These are phyloP conservation scores for Caenorhabditis sp. DNA, from an alignment of 2,888 invertebrate genomes.

Conservation along the genomic window DNA sequence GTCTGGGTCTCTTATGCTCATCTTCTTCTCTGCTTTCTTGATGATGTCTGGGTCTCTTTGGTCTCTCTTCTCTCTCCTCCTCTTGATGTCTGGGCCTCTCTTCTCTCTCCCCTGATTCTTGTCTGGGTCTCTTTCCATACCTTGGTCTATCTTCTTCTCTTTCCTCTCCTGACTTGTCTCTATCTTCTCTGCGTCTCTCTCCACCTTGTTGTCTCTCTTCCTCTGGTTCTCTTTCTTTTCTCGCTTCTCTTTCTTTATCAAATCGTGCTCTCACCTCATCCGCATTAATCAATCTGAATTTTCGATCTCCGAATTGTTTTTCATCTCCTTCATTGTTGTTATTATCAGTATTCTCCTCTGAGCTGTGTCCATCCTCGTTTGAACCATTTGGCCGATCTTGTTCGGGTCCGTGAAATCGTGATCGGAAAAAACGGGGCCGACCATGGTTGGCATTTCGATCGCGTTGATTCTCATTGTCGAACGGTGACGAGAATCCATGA, in stretches of 20 bases:
- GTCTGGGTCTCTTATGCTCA: background rate
- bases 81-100: background rate
- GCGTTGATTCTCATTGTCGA: background rate
- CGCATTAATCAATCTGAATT: conserved; percentile 15
- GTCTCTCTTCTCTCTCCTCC: background rate
- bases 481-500: background rate
- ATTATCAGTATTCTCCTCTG: conserved; percentile 38
- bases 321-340: background rate
- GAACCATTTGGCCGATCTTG: conserved; percentile 28
- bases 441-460: background rate
- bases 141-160: background rate
- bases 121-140: background rate
- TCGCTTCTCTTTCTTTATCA: conserved; percentile 28
- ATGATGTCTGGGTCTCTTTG: background rate
- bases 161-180: background rate
- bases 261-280: conserved; percentile 20
- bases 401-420: conserved; percentile 8
- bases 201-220: conserved; percentile 15
- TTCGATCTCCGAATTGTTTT: background rate
- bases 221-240: conserved; percentile 13
- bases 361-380: conserved; percentile 40
- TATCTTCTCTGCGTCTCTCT: background rate
- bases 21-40: background rate
- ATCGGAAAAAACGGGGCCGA: background rate
- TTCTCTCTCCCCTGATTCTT: background rate